Evolutionary conservation across 2,888 invertebrate genomes (phyloP), one percentile per base, ranked within the genome.

Genomic region (Prenolepis imparis): DNA sequence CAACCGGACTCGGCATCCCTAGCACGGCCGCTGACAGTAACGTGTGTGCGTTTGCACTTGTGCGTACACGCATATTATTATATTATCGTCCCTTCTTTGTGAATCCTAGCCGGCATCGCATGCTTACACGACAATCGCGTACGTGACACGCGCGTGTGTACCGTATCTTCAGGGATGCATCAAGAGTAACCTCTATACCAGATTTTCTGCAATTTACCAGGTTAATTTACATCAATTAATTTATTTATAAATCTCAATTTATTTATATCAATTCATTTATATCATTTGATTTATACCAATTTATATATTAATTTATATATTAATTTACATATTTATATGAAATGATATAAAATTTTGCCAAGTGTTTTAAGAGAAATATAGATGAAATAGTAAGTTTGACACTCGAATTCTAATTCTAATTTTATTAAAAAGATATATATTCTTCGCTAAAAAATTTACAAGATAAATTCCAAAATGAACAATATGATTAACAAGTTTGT

Each of bases 1-100:
- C 68, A 72, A 82, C 78, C 86, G 80, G 86, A 81, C 85, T 86
- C 85, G 85, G 84, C 83, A 52, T 52, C n/a, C n/a, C 48, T 52
- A n/a, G n/a, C 48, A 89, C 85, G 77, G 63, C 72, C 9, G 57
- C 24, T 32, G 63, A 59, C 48, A 52, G 48, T 18, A n/a, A 52
- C 8, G 44, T 18, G 48, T 59, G 68, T 64, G 32, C n/a, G 48
- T 85, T 85, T 77, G 15, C 84, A 75, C 61, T 87, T 83, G 68
- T 61, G 57, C 74, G 85, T 75, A 52, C 75, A 84, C 48, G n/a
- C 48, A 84, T n/a, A n/a, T n/a, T n/a, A n/a, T n/a, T n/a, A n/a
- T n/a, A n/a, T 84, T 87, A 28, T 81, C 59, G 82, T 84, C 55
- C 63, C 83, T 82, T 70, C 48, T 55, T 70, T 66, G 64, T 41